These are phyloP conservation scores for Gymnocheta viridis DNA, from an alignment of 2,888 invertebrate species.

Conservation along the genomic window DNA sequence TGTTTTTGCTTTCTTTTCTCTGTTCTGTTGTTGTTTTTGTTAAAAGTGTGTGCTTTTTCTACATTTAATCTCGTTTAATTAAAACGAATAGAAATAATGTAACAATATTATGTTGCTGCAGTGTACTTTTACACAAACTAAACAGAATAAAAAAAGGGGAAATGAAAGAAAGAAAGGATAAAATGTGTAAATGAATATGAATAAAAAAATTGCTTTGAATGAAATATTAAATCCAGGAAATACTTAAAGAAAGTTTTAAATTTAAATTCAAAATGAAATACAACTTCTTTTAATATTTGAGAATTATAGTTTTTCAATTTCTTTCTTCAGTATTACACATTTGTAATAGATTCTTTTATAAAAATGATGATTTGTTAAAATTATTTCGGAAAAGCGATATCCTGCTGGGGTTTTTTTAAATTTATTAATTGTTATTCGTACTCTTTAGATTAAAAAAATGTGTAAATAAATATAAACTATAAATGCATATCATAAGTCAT, in stretches of 20 bases:
- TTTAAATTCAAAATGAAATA: not conserved
- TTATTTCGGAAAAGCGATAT: no score
- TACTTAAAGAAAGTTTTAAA: not conserved
- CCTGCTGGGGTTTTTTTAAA: no score
- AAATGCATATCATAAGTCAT: no score
- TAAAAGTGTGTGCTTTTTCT: slow-evolving; percentile 25
- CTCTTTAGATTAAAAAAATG: no score
- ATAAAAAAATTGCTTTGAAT: slow-evolving; percentile 4
- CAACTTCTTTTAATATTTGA: no score
- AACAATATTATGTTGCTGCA: slow-evolving; percentile 59
- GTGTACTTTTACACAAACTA: slow-evolving; percentile 1
- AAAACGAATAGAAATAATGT: slow-evolving; percentile 68
- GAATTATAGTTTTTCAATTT: no score
- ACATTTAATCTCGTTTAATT: slow-evolving; percentile 68
- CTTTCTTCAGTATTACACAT: no score
- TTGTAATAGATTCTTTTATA: no score
- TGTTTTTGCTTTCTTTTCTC: slow-evolving; percentile 52
- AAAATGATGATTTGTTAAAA: no score
- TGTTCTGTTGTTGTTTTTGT: not conserved
- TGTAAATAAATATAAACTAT: no score
- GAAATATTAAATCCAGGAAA: not conserved
- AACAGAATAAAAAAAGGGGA: not conserved
- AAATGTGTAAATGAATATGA: slow-evolving; percentile 18
- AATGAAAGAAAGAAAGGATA: slow-evolving; percentile 1
- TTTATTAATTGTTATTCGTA: no score